Evolutionary conservation across 2,797 vertebrate species (phyloP).

Genomic region (Eutrigla gurnardus): DNA sequence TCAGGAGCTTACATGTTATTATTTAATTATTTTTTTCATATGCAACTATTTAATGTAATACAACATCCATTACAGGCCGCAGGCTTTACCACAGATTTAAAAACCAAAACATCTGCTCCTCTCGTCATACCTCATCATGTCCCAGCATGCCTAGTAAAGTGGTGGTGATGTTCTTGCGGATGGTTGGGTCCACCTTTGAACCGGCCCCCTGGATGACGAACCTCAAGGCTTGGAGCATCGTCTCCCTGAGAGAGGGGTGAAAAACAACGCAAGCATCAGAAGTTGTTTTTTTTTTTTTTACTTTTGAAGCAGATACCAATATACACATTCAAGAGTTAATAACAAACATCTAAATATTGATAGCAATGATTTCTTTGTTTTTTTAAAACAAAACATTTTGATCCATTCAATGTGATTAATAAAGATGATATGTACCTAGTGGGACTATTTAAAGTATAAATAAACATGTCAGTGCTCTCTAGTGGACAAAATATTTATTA

Average conservation of each 20-base stretch:
- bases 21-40: background rate
- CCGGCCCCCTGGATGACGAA: slow-evolving; percentile 97
- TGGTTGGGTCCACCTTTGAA: slow-evolving; percentile 92
- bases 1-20: background rate
- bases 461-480: background rate
- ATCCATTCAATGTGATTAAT: background rate
- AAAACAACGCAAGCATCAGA: slow-evolving; percentile 12
- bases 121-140: slow-evolving; percentile 94
- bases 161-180: slow-evolving; percentile 92
- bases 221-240: slow-evolving; percentile 96
- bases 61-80: background rate
- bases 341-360: background rate
- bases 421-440: background rate
- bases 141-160: slow-evolving; percentile 95
- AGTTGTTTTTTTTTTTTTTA: rapidly evolving
- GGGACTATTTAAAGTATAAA: background rate
- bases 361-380: background rate
- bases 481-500: background rate
- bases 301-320: background rate
- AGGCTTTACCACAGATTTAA: background rate
- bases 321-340: background rate
- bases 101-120: background rate
- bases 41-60: background rate
- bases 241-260: slow-evolving; percentile 86
- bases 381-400: background rate